Conservation (phyloP, 1,140 invertebrate species). For the Samia ricini region DNA sequence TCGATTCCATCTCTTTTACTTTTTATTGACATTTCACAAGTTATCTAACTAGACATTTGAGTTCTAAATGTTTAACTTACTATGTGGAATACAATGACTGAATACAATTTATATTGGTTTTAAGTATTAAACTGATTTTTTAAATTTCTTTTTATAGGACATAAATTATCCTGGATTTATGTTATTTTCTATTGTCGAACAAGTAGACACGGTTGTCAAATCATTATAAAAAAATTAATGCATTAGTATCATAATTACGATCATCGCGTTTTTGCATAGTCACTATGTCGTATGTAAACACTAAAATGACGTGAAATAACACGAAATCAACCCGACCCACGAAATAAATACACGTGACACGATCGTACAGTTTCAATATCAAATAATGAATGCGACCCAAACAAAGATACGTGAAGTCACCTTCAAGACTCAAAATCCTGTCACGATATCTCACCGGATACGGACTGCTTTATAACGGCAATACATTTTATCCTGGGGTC, state of each 20-base stretch:
- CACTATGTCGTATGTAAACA: neutral
- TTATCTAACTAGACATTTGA: no score
- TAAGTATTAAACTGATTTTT: no score
- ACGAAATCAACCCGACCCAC: neutral
- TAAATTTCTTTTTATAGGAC: no score
- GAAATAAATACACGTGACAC: neutral
- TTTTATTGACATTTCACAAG: no score
- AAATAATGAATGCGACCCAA: neutral
- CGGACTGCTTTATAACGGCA: conserved; percentile 35
- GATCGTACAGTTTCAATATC: neutral
- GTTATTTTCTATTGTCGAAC: no score
- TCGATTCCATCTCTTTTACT: no score
- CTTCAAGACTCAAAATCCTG: conserved; percentile 27
- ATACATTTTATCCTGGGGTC: conserved; percentile 33
- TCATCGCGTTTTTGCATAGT: neutral
- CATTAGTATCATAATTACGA: neutral
- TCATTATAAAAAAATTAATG: neutral
- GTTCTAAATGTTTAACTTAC: no score
- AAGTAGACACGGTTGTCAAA: no score
- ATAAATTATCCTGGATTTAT: no score
- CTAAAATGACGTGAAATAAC: neutral
- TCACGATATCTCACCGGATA: conserved; percentile 20
- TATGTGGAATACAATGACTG: no score
- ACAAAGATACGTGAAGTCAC: conserved; percentile 1
- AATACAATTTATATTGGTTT: no score